Base-by-base conservation (phyloP, 2,113 vertebrate genomes). In the Meriones unguiculatus region DNA sequence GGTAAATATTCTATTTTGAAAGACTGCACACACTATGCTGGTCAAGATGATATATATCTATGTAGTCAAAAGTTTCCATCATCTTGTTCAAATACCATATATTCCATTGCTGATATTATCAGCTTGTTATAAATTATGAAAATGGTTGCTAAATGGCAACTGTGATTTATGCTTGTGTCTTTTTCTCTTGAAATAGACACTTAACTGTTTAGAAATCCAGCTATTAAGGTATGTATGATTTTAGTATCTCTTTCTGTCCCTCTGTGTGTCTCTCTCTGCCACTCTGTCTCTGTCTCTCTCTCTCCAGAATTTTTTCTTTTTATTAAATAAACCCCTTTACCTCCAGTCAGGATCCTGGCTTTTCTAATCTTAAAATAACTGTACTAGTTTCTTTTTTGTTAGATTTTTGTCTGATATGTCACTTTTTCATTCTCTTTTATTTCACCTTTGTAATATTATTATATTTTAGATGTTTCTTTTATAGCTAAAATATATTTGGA, bases 341-440 rank as follows among this genome's bases (percentile, higher is more conserved):
- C 50, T 65, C 70, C 30, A 84, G 69, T 32, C 81, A 80, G 35
- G 3, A 80, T 85, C 57, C 90, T 57, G 5, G 3, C 30, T 89
- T 88, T 96, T 65, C 81, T 95, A 38, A 52, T 82, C 35, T 91
- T 93, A 72, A 96, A 88, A 94, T 85, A 94, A 92, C 35, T 41
- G 4, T 28, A 73, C 28, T 17, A 67, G n/a, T 62, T 95, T 95
- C 75, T 13, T 77, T 82, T 90, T 28, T 8, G 35, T 86, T 89
- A 81, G 41, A 80, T 89, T 93, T 93, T 89, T 92, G 18, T n/a
- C 73, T 67, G 28, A 38, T n/a, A 13, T 50, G 69, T 57, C 41
- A 57, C 72, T 73, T 80, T 70, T 25, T 10, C 15, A 30, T 77
- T 18, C 41, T 17, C 87, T 69, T 89, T 93, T 50, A n/a, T 85